A percentile compares a stretch with the other conserved stretches of the same genome.
These are phyloP conservation scores for Marmota monax DNA, from an alignment of 2,113 vertebrate species.

Conservation along the genomic window DNA sequence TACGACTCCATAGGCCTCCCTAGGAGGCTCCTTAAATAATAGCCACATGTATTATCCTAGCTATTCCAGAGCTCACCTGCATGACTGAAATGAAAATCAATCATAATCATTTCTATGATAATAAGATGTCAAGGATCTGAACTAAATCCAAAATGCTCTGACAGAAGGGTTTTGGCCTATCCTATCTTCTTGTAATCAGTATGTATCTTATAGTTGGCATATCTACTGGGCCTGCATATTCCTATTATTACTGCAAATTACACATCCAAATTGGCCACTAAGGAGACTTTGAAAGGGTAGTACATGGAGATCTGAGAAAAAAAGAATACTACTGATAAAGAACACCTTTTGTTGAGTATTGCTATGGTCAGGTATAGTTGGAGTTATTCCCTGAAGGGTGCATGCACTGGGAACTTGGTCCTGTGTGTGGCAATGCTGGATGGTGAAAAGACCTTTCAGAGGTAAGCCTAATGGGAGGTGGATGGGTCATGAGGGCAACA, in stretches of 20 bases:
- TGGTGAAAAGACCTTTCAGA: not conserved
- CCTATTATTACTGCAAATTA: not conserved
- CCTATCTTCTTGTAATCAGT: not conserved
- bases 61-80: not conserved
- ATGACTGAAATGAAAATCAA: constrained; percentile 19
- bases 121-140: not conserved
- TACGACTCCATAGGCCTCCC: not conserved
- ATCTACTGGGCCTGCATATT: not conserved
- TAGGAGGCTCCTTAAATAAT: not conserved
- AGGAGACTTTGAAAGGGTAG: not conserved
- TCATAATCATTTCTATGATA: constrained; percentile 42
- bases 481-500: not conserved
- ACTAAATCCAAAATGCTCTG: not conserved
- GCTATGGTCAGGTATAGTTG: not conserved
- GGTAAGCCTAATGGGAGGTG: not conserved
- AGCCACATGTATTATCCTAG: not conserved
- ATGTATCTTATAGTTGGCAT: not conserved
- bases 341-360: not conserved
- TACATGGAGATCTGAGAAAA: not conserved
- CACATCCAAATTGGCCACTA: not conserved
- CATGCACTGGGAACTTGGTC: not conserved
- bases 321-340: not conserved
- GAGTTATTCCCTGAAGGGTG: not conserved
- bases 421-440: not conserved
- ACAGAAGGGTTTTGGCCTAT: not conserved